Evolutionary conservation across 2,888 invertebrate species (phyloP), one percentile per base, ranked within the genome.

Genomic region (Eubasilissa splendida): DNA sequence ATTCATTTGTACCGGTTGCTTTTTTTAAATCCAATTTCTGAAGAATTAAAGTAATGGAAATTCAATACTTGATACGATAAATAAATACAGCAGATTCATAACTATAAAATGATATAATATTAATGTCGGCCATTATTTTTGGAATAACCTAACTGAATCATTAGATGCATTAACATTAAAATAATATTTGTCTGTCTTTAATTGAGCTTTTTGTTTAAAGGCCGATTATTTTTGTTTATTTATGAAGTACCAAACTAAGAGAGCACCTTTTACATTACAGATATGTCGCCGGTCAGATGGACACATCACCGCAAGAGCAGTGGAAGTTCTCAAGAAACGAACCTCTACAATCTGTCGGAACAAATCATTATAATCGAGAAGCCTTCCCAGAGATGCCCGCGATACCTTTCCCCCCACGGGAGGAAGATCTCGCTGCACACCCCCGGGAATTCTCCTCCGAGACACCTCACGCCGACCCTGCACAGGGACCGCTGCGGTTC

Each of bases 281-380:
- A 94, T 87, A 90, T 92, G 90, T 92, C 93, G 79, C 93, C 93
- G 82, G 92, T 91, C 82, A 90, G 92, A 86, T 93, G 93, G 90
- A 88, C 91, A 4, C 89, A 93, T 83, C 89, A 93, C 83, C 92
- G 93, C 86, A 90, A 88, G 79, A 92, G 91, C 86, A 92, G 92
- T 86, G 91, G 91, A 85, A 93, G 93, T 85, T 90, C 91, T 85
- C 92, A 93, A 81, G 93, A 93, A 87, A 92, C 93, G 1, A 93
- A 93, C 85, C 93, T 92, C 85, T 94, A 94, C 88, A 94, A 93
- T 87, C 91, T 94, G 54, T 91, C 88, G 84, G 92, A 92, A 85
- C 91, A 92, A 87, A 88, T 92, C 80, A 90, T 92, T 83, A 91
- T 92, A 74, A 90, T 92, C 71, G 92, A 92, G 86, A 92, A 91